Percentiles rank a stretch among this genome's conserved stretches.
These are phyloP conservation scores for Apamea anceps DNA, from an alignment of 2,888 invertebrate species.

Conservation along the genomic window DNA sequence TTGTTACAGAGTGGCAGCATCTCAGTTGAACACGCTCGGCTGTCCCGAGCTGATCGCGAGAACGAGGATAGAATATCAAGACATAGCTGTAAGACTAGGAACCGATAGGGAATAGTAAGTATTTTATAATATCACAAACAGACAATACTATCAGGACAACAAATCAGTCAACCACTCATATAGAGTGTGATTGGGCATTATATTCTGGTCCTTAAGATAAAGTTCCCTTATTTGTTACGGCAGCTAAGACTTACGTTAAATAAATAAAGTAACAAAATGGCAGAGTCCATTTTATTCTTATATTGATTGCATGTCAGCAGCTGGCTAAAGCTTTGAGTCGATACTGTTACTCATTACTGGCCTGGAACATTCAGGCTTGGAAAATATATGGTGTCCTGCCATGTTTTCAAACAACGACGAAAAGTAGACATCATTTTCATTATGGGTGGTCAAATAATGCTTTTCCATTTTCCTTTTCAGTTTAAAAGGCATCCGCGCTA, in stretches of 20 bases:
- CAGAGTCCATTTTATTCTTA: not conserved
- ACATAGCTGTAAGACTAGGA: constrained; percentile 98
- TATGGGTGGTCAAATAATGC: not conserved
- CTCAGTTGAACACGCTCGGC: constrained; percentile 98
- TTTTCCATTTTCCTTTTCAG: constrained; percentile 81
- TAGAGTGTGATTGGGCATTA: not conserved
- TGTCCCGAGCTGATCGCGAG: constrained; percentile 98
- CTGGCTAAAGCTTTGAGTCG: not conserved
- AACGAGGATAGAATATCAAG: constrained; percentile 98
- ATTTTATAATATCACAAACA: not conserved
- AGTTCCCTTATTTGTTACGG: not conserved
- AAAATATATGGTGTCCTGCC: not conserved
- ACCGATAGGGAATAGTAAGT: constrained; percentile 98
- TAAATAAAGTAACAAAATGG: not conserved
- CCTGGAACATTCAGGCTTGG: too few species aligned
- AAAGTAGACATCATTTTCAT: not conserved
- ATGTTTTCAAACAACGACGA: not conserved
- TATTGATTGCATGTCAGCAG: not conserved
- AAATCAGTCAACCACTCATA: not conserved
- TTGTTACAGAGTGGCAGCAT: constrained; percentile 96
- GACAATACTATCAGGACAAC: not conserved
- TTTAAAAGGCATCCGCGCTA: constrained; percentile 97
- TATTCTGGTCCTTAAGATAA: not conserved
- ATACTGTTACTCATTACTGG: not conserved
- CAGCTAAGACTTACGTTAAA: not conserved